Evolutionary conservation across 2,888 invertebrate species (phyloP).

Genomic region (Platycheirus albimanus): DNA sequence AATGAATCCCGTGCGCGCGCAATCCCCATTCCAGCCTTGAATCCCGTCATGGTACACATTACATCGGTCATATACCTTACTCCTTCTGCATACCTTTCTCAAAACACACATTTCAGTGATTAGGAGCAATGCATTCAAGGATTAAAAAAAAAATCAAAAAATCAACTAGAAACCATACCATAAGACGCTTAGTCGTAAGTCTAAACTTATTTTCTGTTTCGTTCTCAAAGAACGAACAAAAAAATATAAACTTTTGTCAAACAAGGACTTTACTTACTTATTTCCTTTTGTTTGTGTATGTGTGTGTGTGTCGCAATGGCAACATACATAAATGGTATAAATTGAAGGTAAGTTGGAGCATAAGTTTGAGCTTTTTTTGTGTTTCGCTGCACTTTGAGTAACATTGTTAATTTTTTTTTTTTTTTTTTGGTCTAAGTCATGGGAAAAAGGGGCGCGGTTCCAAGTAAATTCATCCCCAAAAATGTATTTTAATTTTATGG

Average conservation of each 20-base stretch:
- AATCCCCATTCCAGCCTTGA: not conserved
- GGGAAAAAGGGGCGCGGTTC: constrained; percentile 66
- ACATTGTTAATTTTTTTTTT: constrained; percentile 15
- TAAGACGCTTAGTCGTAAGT: constrained; percentile 24
- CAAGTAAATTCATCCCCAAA: constrained; percentile 72
- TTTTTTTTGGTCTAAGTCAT: constrained; percentile 5
- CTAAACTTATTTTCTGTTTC: constrained; percentile 2
- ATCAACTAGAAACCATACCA: not conserved
- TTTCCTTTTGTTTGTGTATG: constrained; percentile 12
- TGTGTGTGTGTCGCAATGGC: no score
- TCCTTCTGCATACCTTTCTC: constrained; percentile 51
- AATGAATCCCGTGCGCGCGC: constrained; percentile 39
- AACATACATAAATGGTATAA: not conserved
- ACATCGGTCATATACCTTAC: constrained; percentile 10
- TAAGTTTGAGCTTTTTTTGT: constrained; percentile 36
- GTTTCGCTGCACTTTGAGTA: constrained; percentile 44
- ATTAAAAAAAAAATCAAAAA: constrained; percentile 8
- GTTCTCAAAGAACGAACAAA: constrained; percentile 11
- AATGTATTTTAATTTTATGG: constrained; percentile 61
- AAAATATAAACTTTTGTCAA: constrained; percentile 1
- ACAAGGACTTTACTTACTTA: constrained; percentile 42
- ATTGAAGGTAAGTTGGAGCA: constrained; percentile 16
- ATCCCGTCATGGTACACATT: not conserved
- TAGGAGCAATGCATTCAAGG: constrained; percentile 31
- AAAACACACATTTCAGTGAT: constrained; percentile 28